These are phyloP conservation scores for Phoeniculus purpureus DNA, from an alignment of 2,797 vertebrate species.

Conservation along the genomic window DNA sequence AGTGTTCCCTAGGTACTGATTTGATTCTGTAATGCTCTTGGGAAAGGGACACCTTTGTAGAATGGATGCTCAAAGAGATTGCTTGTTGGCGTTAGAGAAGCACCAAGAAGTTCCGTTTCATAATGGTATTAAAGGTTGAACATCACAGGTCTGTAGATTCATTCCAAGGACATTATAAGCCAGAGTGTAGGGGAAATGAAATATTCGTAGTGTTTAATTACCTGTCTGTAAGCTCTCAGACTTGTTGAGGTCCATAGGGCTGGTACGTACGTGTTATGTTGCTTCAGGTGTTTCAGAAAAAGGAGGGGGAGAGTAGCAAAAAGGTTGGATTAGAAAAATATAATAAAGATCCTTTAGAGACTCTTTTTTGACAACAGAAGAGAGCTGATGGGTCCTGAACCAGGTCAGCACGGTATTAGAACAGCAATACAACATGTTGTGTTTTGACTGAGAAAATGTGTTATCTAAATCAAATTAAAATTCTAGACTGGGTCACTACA, in stretches of 20 bases:
- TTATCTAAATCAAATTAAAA: conserved; percentile 6
- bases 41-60: not conserved
- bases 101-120: not conserved
- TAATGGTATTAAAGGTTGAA: not conserved
- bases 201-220: not conserved
- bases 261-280: not conserved
- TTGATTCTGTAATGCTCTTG: not conserved
- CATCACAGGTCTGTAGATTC: not conserved
- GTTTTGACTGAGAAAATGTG: not conserved
- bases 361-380: not conserved
- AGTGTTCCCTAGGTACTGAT: not conserved
- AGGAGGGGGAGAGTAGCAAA: not conserved
- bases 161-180: not conserved
- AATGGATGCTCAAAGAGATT: not conserved
- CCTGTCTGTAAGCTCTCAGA: conserved; percentile 4
- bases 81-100: not conserved
- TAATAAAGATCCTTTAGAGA: not conserved
- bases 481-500: not conserved
- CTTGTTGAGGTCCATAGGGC: not conserved
- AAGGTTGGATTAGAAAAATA: not conserved
- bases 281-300: not conserved
- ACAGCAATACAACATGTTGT: not conserved
- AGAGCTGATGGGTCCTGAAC: not conserved
- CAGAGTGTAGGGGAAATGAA: not conserved
- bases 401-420: not conserved